These are phyloP conservation scores for Petrophora chlorosata DNA, from an alignment of 2,888 invertebrate genomes.

Conservation along the genomic window DNA sequence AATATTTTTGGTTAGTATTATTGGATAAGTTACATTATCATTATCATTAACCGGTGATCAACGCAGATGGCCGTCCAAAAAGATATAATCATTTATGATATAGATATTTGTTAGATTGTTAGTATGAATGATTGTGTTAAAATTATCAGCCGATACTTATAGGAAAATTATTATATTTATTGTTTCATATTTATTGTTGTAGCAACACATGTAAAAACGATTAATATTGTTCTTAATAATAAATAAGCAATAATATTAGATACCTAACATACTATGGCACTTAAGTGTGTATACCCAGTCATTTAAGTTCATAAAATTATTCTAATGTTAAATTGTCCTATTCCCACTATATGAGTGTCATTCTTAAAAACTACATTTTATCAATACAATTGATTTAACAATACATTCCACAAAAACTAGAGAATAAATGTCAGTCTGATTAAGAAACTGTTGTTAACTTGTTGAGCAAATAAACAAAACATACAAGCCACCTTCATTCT, in stretches of 20 bases:
- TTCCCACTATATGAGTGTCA: background rate
- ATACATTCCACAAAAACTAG: background rate
- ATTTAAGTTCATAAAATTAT: background rate
- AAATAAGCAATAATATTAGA: slow-evolving; percentile 1
- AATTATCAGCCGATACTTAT: slow-evolving; percentile 24
- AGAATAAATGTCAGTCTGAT: slow-evolving; percentile 11
- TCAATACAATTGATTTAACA: background rate
- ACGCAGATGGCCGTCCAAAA: slow-evolving; percentile 14
- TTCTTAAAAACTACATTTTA: slow-evolving; percentile 1
- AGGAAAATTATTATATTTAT: slow-evolving; percentile 16
- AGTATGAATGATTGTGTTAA: slow-evolving; percentile 16
- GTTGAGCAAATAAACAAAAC: slow-evolving; percentile 8
- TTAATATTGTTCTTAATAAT: background rate
- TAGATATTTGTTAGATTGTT: slow-evolving; percentile 10
- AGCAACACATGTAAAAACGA: slow-evolving; percentile 28
- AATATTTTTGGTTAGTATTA: too few relatives aligned
- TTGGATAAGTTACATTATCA: background rate
- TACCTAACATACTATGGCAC: slow-evolving; percentile 25
- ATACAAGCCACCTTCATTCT: too few relatives aligned
- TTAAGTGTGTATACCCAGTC: background rate
- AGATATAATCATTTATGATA: slow-evolving; percentile 5
- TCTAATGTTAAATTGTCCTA: background rate
- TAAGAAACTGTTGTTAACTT: background rate
- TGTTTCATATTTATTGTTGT: too few relatives aligned
- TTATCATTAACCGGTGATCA: slow-evolving; percentile 18